These are phyloP conservation scores for Psittacula derbiana DNA, from an alignment of 2,797 vertebrate genomes.

Conservation along the genomic window DNA sequence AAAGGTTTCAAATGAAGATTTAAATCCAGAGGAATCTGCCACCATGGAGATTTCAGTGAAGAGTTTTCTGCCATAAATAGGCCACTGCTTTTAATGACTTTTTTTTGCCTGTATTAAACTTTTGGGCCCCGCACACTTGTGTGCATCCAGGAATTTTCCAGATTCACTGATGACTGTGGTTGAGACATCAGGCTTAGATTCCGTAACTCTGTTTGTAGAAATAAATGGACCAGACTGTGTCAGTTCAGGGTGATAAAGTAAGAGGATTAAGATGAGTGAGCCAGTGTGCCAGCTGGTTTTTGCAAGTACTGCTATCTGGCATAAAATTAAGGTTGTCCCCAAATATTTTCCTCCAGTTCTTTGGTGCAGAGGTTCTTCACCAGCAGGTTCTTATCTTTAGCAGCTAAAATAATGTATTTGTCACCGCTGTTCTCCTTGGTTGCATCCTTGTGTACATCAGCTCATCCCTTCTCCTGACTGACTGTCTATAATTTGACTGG, in stretches of 20 bases:
- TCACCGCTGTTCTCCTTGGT: constrained; percentile 52
- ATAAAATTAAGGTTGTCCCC: neutral
- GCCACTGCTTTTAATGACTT: neutral
- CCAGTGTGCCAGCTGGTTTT: neutral
- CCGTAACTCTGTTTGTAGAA: neutral
- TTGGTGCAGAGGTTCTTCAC: neutral
- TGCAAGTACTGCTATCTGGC: neutral
- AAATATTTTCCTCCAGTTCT: neutral
- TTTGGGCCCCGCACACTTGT: neutral
- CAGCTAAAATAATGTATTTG: constrained; percentile 52
- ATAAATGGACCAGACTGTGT: neutral
- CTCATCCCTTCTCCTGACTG: constrained; percentile 3
- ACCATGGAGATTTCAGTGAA: neutral
- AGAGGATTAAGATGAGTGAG: neutral
- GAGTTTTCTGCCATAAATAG: neutral
- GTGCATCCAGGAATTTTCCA: constrained; percentile 7
- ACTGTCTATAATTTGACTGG: constrained; percentile 34
- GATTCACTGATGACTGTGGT: neutral
- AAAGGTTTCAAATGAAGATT: constrained; percentile 11
- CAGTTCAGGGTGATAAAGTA: neutral
- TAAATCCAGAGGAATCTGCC: neutral
- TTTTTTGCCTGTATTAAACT: neutral
- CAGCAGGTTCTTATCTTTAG: constrained; percentile 10
- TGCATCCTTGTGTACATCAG: neutral
- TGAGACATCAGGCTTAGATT: neutral